Percentiles rank a stretch among this genome's conserved stretches.
Conservation (phyloP, 2,113 vertebrate genomes). For the Cervus canadensis region DNA sequence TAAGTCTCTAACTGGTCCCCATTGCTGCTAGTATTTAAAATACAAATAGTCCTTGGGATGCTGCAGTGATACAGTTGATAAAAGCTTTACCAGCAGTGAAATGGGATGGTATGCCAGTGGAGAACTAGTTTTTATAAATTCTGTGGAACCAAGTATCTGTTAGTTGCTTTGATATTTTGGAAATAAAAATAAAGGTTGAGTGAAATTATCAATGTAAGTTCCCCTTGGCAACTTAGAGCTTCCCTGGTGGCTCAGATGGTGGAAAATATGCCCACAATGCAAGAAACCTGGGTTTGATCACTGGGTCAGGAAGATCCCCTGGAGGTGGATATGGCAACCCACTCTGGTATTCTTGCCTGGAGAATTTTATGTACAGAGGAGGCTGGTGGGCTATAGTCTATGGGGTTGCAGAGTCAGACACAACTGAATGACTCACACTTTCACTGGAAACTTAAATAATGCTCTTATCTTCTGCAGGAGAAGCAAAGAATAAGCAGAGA, state of each 20-base stretch:
- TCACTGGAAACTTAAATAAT: background rate
- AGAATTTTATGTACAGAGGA: background rate
- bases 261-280: background rate
- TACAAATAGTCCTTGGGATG: too few species aligned
- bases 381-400: background rate
- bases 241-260: background rate
- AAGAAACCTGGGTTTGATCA: background rate
- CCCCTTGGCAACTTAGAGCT: background rate
- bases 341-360: background rate
- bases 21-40: too few species aligned
- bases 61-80: rapidly evolving
- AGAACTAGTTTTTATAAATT: background rate
- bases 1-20: background rate
- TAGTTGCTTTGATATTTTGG: background rate
- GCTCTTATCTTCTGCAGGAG: background rate
- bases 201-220: background rate
- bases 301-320: background rate
- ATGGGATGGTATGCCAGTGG: rapidly evolving
- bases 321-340: background rate
- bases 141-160: background rate
- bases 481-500: background rate
- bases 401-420: background rate
- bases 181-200: background rate
- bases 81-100: too few species aligned
- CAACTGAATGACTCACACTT: background rate